These are phyloP conservation scores for Corythornis madagascariensis DNA, from an alignment of 2,113 vertebrate species.

Conservation along the genomic window DNA sequence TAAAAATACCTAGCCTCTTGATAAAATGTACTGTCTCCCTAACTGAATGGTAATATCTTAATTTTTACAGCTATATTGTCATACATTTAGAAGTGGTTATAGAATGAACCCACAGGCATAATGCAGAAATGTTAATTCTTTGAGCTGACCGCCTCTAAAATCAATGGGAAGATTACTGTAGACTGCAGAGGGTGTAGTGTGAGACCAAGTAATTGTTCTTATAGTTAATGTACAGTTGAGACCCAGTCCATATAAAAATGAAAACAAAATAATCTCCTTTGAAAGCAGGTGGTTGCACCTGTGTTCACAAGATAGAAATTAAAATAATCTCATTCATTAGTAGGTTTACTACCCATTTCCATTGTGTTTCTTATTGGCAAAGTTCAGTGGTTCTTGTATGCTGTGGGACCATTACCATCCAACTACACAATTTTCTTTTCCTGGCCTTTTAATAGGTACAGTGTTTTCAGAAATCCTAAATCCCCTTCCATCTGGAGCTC, in stretches of 20 bases:
- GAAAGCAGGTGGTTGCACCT: not conserved
- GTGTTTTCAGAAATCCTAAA: not conserved
- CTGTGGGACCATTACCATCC: not conserved
- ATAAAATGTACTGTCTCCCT: not conserved
- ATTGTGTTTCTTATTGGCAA: not conserved
- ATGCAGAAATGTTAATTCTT: not conserved
- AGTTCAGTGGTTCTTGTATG: not conserved
- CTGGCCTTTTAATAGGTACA: not conserved
- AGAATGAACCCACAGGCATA: not conserved
- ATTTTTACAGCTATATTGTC: not conserved
- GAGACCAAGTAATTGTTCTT: not conserved
- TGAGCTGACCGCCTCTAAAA: not conserved
- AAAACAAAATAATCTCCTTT: not conserved
- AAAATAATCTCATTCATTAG: conserved; percentile 7
- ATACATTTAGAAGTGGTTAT: not conserved
- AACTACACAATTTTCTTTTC: not conserved
- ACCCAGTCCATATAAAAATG: not conserved
- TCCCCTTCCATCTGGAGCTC: not conserved
- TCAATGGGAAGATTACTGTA: not conserved
- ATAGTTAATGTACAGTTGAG: not conserved
- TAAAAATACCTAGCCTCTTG: not conserved
- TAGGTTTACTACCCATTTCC: not conserved
- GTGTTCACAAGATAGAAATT: not conserved
- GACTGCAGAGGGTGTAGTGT: not conserved
- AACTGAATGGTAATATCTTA: not conserved